A percentile compares a stretch with the other conserved stretches of the same genome.
Evolutionary conservation across 2,797 vertebrate genomes (phyloP).

Genomic region (Chloroceryle inda): DNA sequence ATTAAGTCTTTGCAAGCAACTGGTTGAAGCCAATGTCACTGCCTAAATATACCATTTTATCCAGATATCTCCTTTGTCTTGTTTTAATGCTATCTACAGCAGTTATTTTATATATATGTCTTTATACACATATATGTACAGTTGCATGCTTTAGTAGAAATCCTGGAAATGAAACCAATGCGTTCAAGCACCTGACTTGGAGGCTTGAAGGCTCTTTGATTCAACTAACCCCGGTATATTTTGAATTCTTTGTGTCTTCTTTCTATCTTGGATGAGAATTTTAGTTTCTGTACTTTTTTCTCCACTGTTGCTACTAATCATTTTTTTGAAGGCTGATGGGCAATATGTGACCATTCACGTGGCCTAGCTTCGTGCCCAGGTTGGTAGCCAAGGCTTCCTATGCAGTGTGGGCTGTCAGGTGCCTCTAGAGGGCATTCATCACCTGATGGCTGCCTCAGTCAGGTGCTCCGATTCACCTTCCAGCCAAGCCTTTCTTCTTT

Average conservation of each 20-base stretch:
- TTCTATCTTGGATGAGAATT: background rate
- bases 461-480: background rate
- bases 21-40: background rate
- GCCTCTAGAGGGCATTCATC: slow-evolving; percentile 54
- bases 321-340: background rate
- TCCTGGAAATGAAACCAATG: background rate
- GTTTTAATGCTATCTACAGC: background rate
- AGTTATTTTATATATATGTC: background rate
- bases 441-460: background rate
- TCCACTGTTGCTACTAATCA: background rate
- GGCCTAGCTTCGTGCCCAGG: background rate
- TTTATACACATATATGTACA: background rate
- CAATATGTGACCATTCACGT: background rate
- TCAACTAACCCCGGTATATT: background rate
- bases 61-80: background rate
- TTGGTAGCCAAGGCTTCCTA: background rate
- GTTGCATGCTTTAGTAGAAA: background rate
- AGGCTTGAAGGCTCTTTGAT: background rate
- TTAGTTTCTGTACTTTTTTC: background rate
- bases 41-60: background rate
- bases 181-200: background rate
- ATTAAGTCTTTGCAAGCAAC: background rate
- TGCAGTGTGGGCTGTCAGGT: background rate
- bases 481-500: background rate
- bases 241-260: background rate